Percentiles rank a stretch among this genome's conserved stretches.
These are phyloP conservation scores for Argopecten irradians DNA, from an alignment of 1,140 invertebrate species.

Conservation along the genomic window DNA sequence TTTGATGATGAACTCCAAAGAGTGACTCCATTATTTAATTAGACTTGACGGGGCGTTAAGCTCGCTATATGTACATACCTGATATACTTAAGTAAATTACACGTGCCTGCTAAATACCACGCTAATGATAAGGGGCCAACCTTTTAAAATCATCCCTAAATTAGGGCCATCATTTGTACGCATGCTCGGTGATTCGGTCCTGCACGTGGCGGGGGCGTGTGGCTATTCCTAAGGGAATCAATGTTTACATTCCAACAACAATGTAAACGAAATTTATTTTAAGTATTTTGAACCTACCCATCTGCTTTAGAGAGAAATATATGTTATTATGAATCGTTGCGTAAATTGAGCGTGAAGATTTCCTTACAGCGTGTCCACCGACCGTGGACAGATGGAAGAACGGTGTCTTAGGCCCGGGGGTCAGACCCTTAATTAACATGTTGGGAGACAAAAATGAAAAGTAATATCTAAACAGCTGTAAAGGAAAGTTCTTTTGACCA, in stretches of 20 bases:
- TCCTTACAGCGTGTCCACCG: not conserved
- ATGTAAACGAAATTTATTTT: conserved; percentile 7
- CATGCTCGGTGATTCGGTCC: not conserved
- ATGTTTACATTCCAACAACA: not conserved
- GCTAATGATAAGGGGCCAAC: conserved; percentile 8
- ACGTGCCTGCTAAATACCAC: not conserved
- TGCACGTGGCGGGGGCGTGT: conserved; percentile 4
- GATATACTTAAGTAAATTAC: not conserved
- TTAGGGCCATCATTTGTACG: not conserved
- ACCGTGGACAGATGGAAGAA: not conserved
- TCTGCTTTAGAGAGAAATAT: not conserved
- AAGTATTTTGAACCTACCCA: conserved; percentile 1
- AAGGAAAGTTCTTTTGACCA: not conserved
- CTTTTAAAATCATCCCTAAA: not conserved
- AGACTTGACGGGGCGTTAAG: not conserved
- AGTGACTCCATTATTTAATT: not conserved
- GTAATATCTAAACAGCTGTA: not conserved
- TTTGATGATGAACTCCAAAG: too few species aligned
- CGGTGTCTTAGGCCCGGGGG: not conserved
- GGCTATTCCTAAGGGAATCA: not conserved
- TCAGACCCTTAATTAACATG: not conserved
- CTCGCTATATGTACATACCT: not conserved
- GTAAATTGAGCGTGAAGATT: not conserved
- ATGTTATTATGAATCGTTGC: conserved; percentile 11
- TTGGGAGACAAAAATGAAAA: not conserved